phyloP scores from a whole-genome alignment of 2,113 vertebrate species.

The Hippoglossus stenolepis region DNA sequence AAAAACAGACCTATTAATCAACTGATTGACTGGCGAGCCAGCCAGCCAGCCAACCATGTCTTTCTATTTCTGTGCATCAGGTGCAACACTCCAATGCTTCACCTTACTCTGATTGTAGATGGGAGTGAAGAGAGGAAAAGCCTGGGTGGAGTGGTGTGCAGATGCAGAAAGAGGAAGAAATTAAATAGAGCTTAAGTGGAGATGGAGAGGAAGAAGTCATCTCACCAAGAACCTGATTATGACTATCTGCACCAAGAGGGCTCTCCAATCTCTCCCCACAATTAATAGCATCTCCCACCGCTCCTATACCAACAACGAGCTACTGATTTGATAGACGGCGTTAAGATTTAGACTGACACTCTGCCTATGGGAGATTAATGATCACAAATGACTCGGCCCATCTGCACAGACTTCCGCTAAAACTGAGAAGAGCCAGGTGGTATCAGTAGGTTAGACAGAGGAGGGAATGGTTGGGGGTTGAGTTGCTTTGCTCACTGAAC shows the following conservation, averaged over 20 bases:
- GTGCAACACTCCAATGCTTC: slow-evolving; percentile 40
- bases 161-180: slow-evolving; percentile 26
- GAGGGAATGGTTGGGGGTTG: background rate
- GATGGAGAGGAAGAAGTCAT: slow-evolving; percentile 25
- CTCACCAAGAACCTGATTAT: slow-evolving; percentile 64
- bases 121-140: slow-evolving; percentile 13
- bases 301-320: slow-evolving; percentile 13
- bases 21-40: too few relatives aligned
- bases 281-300: slow-evolving; percentile 51
- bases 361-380: slow-evolving; percentile 38
- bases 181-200: slow-evolving; percentile 37
- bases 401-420: slow-evolving; percentile 27
- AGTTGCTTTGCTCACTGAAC: slow-evolving; percentile 9
- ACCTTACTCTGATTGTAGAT: slow-evolving; percentile 34
- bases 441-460: background rate
- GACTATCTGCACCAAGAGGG: slow-evolving; percentile 48
- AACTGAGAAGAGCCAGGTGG: slow-evolving; percentile 24
- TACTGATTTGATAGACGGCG: slow-evolving; percentile 47
- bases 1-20: background rate
- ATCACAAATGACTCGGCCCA: slow-evolving; percentile 33
- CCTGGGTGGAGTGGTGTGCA: background rate
- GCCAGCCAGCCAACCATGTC: too few relatives aligned
- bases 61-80: slow-evolving; percentile 17
- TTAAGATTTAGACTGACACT: slow-evolving; percentile 63
- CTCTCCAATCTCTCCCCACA: slow-evolving; percentile 53